Evolutionary conservation across 1,140 invertebrate genomes (phyloP).

Genomic region (Heliconius nattereri): DNA sequence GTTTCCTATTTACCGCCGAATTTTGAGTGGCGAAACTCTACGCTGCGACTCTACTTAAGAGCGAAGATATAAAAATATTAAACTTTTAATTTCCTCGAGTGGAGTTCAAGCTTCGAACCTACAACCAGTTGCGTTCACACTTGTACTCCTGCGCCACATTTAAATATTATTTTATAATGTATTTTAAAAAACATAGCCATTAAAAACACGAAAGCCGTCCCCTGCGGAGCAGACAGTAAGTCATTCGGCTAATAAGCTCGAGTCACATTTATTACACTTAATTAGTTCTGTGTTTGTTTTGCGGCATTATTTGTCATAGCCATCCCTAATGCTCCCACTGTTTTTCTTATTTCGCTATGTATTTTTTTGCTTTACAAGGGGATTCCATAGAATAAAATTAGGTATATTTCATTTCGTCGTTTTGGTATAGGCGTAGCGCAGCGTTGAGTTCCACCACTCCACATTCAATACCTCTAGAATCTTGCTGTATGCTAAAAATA

Average conservation of each 20-base stretch:
- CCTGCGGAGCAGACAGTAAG: background rate
- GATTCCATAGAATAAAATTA: slow-evolving; percentile 28
- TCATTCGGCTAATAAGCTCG: slow-evolving; percentile 17
- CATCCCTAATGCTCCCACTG: slow-evolving; percentile 61
- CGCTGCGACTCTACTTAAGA: no score
- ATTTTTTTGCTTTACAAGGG: slow-evolving; percentile 55
- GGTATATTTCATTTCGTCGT: no score
- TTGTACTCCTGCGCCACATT: background rate
- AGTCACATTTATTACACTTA: slow-evolving; percentile 31
- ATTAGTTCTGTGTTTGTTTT: slow-evolving; percentile 35
- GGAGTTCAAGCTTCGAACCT: no score
- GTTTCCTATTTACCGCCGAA: no score
- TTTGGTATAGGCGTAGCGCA: no score
- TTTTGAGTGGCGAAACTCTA: no score
- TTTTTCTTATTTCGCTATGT: slow-evolving; percentile 60
- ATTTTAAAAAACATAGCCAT: background rate
- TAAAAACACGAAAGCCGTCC: background rate
- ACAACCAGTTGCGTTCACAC: no score
- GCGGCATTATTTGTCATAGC: slow-evolving; percentile 55
- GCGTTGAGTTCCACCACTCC: no score
- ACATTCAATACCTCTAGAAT: no score
- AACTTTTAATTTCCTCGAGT: no score
- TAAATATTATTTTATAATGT: background rate
- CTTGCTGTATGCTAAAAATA: no score
- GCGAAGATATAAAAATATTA: no score